Conservation (phyloP, 2,888 invertebrate species). For the Mycogona germanica region DNA sequence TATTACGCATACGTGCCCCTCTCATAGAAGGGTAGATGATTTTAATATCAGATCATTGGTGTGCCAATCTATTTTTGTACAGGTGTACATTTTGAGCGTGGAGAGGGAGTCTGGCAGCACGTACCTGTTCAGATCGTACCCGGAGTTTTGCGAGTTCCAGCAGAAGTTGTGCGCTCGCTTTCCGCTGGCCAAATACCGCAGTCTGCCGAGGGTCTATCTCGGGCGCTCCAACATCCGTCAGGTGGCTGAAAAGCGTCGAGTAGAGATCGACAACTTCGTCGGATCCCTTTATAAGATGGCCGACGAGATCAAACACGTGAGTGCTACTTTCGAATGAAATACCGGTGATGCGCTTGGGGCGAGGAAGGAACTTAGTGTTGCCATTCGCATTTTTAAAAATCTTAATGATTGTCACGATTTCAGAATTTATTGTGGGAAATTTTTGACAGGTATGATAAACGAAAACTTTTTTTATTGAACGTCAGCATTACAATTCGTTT, state of each 20-base stretch:
- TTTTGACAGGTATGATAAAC: too few species aligned
- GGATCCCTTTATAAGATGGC: conserved; percentile 72
- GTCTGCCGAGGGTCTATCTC: conserved; percentile 42
- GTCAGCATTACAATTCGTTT: background rate
- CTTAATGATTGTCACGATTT: too few species aligned
- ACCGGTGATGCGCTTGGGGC: background rate
- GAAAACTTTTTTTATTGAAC: background rate
- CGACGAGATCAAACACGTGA: conserved; percentile 75
- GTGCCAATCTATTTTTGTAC: background rate
- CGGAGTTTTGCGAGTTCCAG: conserved; percentile 93
- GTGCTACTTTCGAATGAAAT: background rate
- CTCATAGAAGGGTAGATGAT: too few species aligned
- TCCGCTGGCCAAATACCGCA: conserved; percentile 78
- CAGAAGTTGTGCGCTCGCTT: conserved; percentile 85
- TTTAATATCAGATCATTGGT: background rate
- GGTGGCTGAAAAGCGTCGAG: conserved; percentile 84
- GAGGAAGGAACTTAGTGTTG: too few species aligned
- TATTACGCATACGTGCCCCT: conserved; percentile 4
- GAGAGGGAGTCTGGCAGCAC: conserved; percentile 75
- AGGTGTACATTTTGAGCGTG: conserved; percentile 44
- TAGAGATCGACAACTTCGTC: conserved; percentile 79
- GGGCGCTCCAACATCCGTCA: conserved; percentile 89
- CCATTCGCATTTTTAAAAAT: too few species aligned
- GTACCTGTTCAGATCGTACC: conserved; percentile 84
- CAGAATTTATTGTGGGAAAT: too few species aligned